A percentile compares a stretch with the other conserved stretches of the same genome.
These are phyloP conservation scores for Ceyx erithaca DNA, from an alignment of 2,797 vertebrate species.

Conservation along the genomic window DNA sequence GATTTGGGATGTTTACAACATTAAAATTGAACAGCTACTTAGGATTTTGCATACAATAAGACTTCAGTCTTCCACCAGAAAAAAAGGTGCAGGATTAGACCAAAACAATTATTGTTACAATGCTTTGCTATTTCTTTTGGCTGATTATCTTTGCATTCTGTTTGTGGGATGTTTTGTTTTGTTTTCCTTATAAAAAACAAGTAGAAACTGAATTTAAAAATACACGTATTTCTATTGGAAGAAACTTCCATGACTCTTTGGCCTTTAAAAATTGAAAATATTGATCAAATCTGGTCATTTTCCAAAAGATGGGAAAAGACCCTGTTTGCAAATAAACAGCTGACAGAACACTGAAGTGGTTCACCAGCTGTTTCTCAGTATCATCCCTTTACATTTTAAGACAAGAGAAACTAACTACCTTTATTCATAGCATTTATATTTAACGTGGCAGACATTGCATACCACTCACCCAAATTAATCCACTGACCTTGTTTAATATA, in stretches of 20 bases:
- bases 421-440: background rate
- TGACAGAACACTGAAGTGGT: background rate
- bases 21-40: background rate
- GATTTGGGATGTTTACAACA: background rate
- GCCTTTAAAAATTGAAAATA: background rate
- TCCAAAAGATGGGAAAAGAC: background rate
- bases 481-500: constrained; percentile 14
- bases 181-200: background rate
- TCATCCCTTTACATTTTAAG: background rate
- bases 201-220: background rate
- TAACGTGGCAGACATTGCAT: background rate
- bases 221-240: background rate
- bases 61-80: background rate
- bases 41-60: background rate
- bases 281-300: background rate
- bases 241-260: background rate
- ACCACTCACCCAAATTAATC: background rate
- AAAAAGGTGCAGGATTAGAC: background rate
- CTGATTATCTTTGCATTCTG: background rate
- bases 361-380: background rate
- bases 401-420: background rate
- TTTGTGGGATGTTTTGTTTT: background rate
- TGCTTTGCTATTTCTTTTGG: background rate
- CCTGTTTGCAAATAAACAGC: background rate
- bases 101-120: background rate